These are phyloP conservation scores for Zeugodacus cucurbitae DNA, from an alignment of 1,140 invertebrate species.

Conservation along the genomic window DNA sequence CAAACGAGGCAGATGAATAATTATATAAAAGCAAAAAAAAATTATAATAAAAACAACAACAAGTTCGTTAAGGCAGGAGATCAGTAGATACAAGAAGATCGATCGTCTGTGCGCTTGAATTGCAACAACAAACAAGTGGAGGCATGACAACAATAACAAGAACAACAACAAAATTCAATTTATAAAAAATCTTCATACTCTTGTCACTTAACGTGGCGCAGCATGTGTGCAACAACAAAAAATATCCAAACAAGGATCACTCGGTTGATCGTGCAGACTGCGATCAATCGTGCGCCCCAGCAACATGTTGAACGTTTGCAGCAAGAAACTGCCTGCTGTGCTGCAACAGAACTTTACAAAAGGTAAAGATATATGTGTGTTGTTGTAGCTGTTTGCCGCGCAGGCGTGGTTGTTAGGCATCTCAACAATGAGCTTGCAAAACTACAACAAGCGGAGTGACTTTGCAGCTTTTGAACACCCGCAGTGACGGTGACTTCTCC, in stretches of 20 bases:
- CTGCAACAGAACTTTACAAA: not conserved
- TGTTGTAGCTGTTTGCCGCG: not conserved
- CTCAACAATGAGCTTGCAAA: constrained; percentile 15
- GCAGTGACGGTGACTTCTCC: not conserved
- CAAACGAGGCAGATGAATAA: constrained; percentile 18
- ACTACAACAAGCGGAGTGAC: constrained; percentile 21
- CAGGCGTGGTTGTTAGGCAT: constrained; percentile 22
- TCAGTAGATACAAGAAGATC: not conserved
- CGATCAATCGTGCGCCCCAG: not conserved
- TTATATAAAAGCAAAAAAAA: not conserved
- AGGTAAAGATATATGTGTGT: not conserved
- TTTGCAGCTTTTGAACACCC: constrained; percentile 12
- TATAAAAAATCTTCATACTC: not conserved
- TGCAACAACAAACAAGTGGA: not conserved
- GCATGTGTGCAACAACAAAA: constrained; percentile 19
- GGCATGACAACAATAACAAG: not conserved
- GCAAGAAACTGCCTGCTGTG: not conserved
- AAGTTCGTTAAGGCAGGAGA: not conserved
- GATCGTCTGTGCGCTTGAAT: not conserved
- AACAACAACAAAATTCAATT: not conserved
- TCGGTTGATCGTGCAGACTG: not conserved
- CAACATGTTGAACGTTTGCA: not conserved
- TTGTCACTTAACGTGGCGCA: constrained; percentile 31
- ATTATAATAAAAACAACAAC: not conserved
- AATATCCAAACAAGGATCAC: not conserved